phyloP scores from a whole-genome alignment of 2,888 invertebrate species.

The Smittia sp. region DNA sequence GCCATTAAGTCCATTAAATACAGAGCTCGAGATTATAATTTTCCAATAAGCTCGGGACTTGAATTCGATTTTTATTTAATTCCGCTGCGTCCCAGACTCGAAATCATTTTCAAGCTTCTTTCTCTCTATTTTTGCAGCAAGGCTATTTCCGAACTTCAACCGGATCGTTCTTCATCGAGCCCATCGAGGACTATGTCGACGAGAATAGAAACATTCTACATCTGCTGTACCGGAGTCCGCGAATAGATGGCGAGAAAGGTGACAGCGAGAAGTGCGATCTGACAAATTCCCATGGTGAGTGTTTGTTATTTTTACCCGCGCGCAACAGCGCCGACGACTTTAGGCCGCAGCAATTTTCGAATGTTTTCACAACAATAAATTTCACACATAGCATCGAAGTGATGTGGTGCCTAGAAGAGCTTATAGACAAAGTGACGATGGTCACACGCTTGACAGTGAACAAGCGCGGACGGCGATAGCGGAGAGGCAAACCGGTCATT shows the following conservation, averaged over 20 bases:
- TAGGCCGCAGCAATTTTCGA: not conserved
- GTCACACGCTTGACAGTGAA: slow-evolving; percentile 7
- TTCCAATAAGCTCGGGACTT: slow-evolving; percentile 6
- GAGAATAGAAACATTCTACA: slow-evolving; percentile 55
- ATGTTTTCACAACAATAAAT: not conserved
- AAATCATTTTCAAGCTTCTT: not conserved
- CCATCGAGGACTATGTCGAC: slow-evolving; percentile 57
- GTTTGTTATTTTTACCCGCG: not conserved
- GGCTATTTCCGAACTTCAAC: slow-evolving; percentile 67
- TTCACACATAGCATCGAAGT: not conserved
- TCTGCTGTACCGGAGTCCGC: slow-evolving; percentile 52
- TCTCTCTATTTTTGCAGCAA: slow-evolving; percentile 56
- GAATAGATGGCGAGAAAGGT: slow-evolving; percentile 46
- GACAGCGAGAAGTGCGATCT: slow-evolving; percentile 47
- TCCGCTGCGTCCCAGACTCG: not conserved
- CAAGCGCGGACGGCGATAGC: not conserved
- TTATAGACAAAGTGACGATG: slow-evolving; percentile 33
- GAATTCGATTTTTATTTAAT: not conserved
- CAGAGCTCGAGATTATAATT: slow-evolving; percentile 3
- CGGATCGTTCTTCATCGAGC: slow-evolving; percentile 67
- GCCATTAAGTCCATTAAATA: not conserved
- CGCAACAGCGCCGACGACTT: not conserved
- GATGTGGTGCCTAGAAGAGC: not conserved
- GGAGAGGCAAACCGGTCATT: not conserved
- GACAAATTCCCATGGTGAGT: slow-evolving; percentile 37